Evolutionary conservation across 1,140 invertebrate species (phyloP).

Genomic region (Zaprionus taronus): DNA sequence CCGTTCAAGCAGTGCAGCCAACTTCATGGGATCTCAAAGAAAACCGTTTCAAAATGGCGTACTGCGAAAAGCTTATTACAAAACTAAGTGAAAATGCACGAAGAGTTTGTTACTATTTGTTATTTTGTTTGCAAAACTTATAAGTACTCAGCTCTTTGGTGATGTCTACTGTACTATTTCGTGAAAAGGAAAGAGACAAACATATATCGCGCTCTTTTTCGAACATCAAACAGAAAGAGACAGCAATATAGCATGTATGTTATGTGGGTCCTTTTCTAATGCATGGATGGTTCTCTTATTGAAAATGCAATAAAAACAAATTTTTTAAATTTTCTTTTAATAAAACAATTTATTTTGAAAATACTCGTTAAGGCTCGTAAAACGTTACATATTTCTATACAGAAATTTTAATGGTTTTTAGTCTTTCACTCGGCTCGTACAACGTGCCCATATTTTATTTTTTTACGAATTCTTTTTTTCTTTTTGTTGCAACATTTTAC

Average conservation of each 20-base stretch:
- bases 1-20: background rate
- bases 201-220: constrained; percentile 11
- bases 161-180: background rate
- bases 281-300: background rate
- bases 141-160: background rate
- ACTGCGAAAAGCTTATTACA: background rate
- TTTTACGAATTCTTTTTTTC: constrained; percentile 12
- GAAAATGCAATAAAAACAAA: constrained; percentile 4
- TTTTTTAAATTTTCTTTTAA: background rate
- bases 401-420: background rate
- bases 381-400: constrained; percentile 54
- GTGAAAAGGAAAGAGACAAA: constrained; percentile 24
- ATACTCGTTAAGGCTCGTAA: constrained; percentile 64
- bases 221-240: constrained; percentile 20
- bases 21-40: constrained; percentile 20
- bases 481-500: constrained; percentile 63
- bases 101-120: background rate
- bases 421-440: constrained; percentile 26
- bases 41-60: constrained; percentile 32
- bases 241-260: background rate
- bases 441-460: constrained; percentile 19
- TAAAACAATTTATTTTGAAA: constrained; percentile 32
- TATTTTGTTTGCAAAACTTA: background rate
- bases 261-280: constrained; percentile 13
- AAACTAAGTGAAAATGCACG: background rate